Evolutionary conservation across 2,797 vertebrate genomes (phyloP).

Genomic region (Syndactyla subalaris): DNA sequence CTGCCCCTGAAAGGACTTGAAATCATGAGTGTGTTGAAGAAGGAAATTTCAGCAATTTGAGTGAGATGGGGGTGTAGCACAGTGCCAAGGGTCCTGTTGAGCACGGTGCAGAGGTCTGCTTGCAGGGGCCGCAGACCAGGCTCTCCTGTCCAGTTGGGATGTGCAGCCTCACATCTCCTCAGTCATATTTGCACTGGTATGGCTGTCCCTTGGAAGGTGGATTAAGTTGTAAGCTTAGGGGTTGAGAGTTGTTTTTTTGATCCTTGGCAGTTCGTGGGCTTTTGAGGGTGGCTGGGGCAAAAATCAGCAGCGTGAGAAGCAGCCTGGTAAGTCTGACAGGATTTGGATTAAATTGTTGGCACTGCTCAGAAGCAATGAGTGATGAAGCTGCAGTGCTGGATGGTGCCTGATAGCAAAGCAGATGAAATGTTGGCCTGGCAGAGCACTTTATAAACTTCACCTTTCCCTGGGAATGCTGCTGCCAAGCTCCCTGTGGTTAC

Average conservation of each 20-base stretch:
- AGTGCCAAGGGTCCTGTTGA: not conserved
- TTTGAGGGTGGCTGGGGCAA: rapidly evolving
- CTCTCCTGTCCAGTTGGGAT: not conserved
- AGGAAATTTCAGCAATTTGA: not conserved
- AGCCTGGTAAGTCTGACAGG: not conserved
- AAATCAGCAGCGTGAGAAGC: not conserved
- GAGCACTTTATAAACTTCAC: not conserved
- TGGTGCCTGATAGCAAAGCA: not conserved
- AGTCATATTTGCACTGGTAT: rapidly evolving
- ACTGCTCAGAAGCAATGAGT: rapidly evolving
- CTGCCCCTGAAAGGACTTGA: not conserved
- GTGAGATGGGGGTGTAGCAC: rapidly evolving
- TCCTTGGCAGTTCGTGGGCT: not conserved
- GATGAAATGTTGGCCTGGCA: not conserved
- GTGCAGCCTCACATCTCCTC: not conserved
- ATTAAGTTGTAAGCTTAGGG: not conserved
- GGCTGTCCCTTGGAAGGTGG: not conserved
- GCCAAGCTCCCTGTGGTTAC: not conserved
- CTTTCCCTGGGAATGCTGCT: not conserved
- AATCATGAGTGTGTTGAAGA: rapidly evolving
- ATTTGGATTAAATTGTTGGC: not conserved
- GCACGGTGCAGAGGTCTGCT: rapidly evolving
- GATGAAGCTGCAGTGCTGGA: not conserved
- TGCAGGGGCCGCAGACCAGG: not conserved
- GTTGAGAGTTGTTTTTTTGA: not conserved